Conservation (phyloP, 1,140 invertebrate genomes). For the Pseudomyrmex flavicornis region DNA sequence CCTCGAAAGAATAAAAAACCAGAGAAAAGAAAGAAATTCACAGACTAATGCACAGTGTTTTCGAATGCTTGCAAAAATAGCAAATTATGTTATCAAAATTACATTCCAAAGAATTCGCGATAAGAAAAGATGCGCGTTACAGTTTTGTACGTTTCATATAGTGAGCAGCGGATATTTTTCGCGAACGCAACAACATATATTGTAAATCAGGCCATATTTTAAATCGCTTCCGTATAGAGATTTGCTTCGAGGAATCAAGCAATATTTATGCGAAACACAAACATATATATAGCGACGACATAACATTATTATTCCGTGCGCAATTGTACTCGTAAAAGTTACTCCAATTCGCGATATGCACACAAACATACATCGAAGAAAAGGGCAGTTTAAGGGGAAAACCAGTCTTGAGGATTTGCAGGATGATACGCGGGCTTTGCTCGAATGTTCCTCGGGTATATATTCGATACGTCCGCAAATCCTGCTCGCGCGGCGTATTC, state of each 20-base stretch:
- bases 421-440: background rate
- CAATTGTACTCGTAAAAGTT: slow-evolving; percentile 14
- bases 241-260: slow-evolving; percentile 6
- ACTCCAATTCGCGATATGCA: background rate
- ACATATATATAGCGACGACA: background rate
- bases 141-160: background rate
- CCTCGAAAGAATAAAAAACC: background rate
- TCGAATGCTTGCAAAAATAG: background rate
- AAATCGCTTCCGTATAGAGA: too few relatives aligned
- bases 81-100: slow-evolving; percentile 1
- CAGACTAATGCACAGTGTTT: background rate
- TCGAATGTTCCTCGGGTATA: slow-evolving; percentile 41
- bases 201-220: background rate
- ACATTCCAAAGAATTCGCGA: background rate
- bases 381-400: background rate
- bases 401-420: background rate
- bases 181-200: background rate
- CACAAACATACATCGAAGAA: background rate
- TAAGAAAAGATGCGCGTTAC: background rate
- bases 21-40: background rate
- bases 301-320: slow-evolving; percentile 16
- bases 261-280: background rate
- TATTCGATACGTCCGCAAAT: slow-evolving; percentile 24
- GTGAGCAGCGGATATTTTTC: background rate
- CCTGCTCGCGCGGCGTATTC: background rate